Percentiles rank a stretch among this genome's conserved stretches.
These are phyloP conservation scores for Microlaimidae sp. DNA, from an alignment of 2,888 invertebrate species.

Conservation along the genomic window DNA sequence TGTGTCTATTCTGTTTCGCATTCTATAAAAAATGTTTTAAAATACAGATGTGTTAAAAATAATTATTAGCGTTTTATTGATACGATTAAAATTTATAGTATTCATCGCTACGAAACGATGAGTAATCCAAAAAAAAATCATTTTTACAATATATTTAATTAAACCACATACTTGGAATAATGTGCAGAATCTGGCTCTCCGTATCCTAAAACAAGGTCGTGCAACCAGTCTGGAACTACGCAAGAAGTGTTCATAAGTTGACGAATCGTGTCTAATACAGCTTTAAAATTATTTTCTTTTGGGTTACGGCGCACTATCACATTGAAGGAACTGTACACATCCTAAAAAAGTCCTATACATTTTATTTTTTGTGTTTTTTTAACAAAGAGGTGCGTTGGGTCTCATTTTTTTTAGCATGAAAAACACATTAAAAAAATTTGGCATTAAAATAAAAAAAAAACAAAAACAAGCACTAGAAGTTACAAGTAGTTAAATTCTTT, in stretches of 20 bases:
- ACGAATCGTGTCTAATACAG: slow-evolving; percentile 90
- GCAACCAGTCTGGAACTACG: slow-evolving; percentile 59
- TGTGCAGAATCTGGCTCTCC: slow-evolving; percentile 94
- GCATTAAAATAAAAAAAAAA: no score
- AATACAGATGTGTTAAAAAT: no score
- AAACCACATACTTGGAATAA: slow-evolving; percentile 74
- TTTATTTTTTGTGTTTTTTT: no score
- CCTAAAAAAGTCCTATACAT: slow-evolving; percentile 32
- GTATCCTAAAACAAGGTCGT: slow-evolving; percentile 74
- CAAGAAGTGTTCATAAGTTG: slow-evolving; percentile 98
- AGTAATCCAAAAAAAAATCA: slow-evolving; percentile 6
- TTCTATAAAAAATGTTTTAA: slow-evolving; percentile 51
- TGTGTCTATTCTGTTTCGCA: slow-evolving; percentile 63
- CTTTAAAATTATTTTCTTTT: slow-evolving; percentile 99
- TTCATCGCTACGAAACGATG: slow-evolving; percentile 8
- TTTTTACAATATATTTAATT: slow-evolving; percentile 21
- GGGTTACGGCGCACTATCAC: slow-evolving; percentile 94
- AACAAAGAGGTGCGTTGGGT: no score
- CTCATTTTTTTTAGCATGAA: no score
- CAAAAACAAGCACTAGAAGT: no score
- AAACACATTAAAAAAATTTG: no score
- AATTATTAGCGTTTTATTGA: no score
- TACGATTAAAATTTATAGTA: not conserved
- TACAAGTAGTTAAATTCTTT: no score
- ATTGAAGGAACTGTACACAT: slow-evolving; percentile 80